Evolutionary conservation across 64 coral and sea anemone species (phyloP).

Genomic region (Dendrophyllia cribrosa): DNA sequence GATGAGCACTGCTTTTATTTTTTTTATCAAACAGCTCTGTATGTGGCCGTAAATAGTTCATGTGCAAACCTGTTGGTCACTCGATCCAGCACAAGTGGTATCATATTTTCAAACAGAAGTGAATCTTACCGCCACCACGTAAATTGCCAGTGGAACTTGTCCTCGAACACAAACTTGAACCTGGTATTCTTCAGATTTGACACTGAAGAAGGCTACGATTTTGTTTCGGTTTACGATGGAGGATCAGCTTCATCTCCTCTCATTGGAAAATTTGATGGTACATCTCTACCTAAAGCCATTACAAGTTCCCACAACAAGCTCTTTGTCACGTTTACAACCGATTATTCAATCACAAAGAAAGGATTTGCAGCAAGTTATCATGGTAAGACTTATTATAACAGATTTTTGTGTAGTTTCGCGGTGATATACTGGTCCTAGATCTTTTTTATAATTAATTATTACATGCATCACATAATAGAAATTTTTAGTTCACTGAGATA

Average conservation of each 20-base stretch:
- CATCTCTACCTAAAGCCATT: not conserved
- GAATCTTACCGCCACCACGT: not conserved
- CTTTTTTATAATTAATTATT: too few species aligned
- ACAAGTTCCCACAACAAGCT: slow-evolving; percentile 28
- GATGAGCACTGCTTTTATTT: too few species aligned
- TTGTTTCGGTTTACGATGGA: slow-evolving; percentile 36
- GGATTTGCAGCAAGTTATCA: slow-evolving; percentile 46
- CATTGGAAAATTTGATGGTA: slow-evolving; percentile 16
- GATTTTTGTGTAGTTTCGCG: too few species aligned
- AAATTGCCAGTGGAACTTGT: slow-evolving; percentile 14
- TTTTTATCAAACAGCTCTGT: not conserved
- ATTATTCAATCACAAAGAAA: not conserved
- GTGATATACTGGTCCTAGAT: too few species aligned
- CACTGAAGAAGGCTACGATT: not conserved
- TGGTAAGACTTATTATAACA: slow-evolving; percentile 1
- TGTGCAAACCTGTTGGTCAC: not conserved
- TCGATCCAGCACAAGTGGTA: not conserved
- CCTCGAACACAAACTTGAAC: slow-evolving; percentile 21
- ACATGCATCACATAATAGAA: not conserved
- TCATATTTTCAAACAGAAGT: not conserved
- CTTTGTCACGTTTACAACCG: slow-evolving; percentile 14
- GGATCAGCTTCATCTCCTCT: slow-evolving; percentile 3
- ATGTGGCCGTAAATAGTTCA: not conserved
- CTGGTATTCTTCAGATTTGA: slow-evolving; percentile 21
- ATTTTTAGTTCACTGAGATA: too few species aligned